phyloP scores from a whole-genome alignment of 2,888 invertebrate genomes.

The Tetheella fluctuosa region DNA sequence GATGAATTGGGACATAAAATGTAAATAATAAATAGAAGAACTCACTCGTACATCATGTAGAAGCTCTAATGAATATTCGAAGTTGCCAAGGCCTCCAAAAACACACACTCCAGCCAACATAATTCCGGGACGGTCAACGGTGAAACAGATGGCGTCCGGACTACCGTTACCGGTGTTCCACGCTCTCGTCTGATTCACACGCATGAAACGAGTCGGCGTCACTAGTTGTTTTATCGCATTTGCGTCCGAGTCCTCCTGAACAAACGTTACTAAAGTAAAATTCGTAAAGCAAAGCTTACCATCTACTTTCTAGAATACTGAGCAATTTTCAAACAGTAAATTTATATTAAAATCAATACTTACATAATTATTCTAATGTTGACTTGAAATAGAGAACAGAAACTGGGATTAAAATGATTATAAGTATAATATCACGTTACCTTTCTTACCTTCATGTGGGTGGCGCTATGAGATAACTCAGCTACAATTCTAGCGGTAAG shows the following conservation, averaged over 20 bases:
- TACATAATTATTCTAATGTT: background rate
- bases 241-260: constrained; percentile 88
- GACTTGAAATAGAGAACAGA: background rate
- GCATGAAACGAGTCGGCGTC: constrained; percentile 95
- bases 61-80: constrained; percentile 96
- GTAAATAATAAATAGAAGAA: constrained; percentile 16
- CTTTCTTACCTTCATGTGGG: constrained; percentile 53
- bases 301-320: too few relatives aligned
- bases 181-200: constrained; percentile 93
- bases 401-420: background rate
- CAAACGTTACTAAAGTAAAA: background rate
- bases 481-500: constrained; percentile 92
- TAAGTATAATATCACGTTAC: background rate
- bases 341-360: too few relatives aligned
- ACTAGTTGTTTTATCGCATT: constrained; percentile 89
- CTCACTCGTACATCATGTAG: constrained; percentile 86
- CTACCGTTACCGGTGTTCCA: constrained; percentile 99
- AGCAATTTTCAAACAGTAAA: too few relatives aligned
- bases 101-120: constrained; percentile 95
- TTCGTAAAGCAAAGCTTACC: background rate
- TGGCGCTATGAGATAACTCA: constrained; percentile 86
- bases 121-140: constrained; percentile 95
- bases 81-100: constrained; percentile 94
- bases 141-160: constrained; percentile 97
- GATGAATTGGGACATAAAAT: too few relatives aligned